A percentile compares a stretch with the other conserved stretches of the same genome.
Evolutionary conservation across 2,797 vertebrate species (phyloP).

Genomic region (Philypnodon macrostomus): DNA sequence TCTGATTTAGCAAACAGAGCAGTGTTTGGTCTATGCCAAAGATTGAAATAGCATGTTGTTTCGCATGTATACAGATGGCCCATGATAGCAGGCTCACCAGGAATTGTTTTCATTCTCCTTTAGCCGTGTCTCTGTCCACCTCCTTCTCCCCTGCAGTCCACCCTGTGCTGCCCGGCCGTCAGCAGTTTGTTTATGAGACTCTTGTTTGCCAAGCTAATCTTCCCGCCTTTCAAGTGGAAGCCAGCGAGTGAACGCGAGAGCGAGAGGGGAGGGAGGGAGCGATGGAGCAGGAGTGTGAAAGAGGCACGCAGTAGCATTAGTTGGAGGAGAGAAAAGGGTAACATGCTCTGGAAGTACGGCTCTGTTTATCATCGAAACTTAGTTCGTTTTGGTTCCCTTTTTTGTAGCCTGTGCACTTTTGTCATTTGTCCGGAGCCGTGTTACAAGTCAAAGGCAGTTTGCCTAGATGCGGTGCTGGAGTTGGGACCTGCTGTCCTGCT

Average conservation of each 20-base stretch:
- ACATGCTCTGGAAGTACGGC: constrained; percentile 43
- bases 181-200: constrained; percentile 78
- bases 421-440: background rate
- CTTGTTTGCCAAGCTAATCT: constrained; percentile 80
- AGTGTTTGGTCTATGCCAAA: constrained; percentile 26
- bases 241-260: constrained; percentile 43
- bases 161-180: constrained; percentile 65
- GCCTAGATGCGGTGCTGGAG: constrained; percentile 40
- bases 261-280: constrained; percentile 17
- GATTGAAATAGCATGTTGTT: constrained; percentile 43
- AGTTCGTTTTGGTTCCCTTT: constrained; percentile 25
- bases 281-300: constrained; percentile 53
- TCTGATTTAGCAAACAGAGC: constrained; percentile 14
- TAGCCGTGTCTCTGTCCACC: constrained; percentile 12
- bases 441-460: constrained; percentile 13
- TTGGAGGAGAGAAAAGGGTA: constrained; percentile 50
- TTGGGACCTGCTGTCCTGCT: constrained; percentile 28
- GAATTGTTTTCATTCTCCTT: constrained; percentile 8
- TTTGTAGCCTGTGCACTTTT: background rate
- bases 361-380: constrained; percentile 46
- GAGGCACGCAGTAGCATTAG: constrained; percentile 64
- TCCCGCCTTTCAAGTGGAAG: constrained; percentile 75
- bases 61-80: constrained; percentile 57
- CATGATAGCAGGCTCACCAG: constrained; percentile 35
- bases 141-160: constrained; percentile 60